Conservation (phyloP, 2,888 invertebrate species). For the Aphidoletes aphidimyza region DNA sequence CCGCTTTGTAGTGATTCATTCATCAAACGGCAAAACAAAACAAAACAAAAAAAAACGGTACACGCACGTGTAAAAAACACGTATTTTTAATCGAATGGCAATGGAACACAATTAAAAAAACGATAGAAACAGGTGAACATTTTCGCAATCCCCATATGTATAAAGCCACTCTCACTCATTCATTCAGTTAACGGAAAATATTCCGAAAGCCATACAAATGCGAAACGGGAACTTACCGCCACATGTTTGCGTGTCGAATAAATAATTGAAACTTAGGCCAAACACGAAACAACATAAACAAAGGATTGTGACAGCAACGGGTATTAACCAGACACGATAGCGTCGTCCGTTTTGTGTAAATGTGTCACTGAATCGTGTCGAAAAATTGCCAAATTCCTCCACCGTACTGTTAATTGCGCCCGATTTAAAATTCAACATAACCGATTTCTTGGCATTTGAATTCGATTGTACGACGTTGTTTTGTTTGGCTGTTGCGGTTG, state of each 20-base stretch:
- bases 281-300: conserved; percentile 27
- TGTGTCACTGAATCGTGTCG: conserved; percentile 51
- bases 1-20: background rate
- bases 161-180: background rate
- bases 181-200: background rate
- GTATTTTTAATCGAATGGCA: too few relatives aligned
- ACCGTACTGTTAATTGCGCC: conserved; percentile 40
- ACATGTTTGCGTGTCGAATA: conserved; percentile 47
- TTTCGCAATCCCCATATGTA: background rate
- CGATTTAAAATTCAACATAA: conserved; percentile 47
- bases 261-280: conserved; percentile 39
- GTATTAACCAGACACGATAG: background rate
- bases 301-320: background rate
- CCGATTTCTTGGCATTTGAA: conserved; percentile 39
- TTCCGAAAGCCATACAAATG: background rate
- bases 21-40: background rate
- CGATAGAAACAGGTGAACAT: background rate
- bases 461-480: background rate
- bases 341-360: conserved; percentile 19
- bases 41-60: background rate
- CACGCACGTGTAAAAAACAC: background rate
- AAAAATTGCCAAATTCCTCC: conserved; percentile 38
- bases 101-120: background rate
- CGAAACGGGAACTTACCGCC: background rate
- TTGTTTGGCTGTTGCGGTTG: conserved; percentile 1